Conservation (phyloP, 2,113 vertebrate genomes). For the Nothoprocta pentlandii region DNA sequence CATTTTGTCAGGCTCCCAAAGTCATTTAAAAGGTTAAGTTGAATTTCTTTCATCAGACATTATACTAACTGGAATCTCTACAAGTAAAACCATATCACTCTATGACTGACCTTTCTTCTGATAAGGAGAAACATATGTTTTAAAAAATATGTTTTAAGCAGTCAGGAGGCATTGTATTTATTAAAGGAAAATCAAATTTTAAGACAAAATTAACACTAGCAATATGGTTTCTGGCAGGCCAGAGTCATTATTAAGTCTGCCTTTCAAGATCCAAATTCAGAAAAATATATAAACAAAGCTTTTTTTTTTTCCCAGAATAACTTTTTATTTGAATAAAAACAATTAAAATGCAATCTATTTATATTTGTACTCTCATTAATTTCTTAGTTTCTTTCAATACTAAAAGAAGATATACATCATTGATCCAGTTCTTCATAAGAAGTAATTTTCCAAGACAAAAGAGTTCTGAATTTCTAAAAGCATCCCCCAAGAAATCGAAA, state of each 20-base stretch:
- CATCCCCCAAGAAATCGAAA: constrained; percentile 2
- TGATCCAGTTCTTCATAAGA: neutral
- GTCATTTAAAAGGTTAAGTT: constrained; percentile 11
- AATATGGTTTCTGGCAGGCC: neutral
- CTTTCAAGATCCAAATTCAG: neutral
- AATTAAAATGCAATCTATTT: neutral
- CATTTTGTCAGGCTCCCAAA: neutral
- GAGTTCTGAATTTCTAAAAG: neutral
- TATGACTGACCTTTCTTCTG: constrained; percentile 15
- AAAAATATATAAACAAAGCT: neutral
- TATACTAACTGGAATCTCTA: constrained; percentile 1
- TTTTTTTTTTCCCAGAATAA: neutral
- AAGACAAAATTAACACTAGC: neutral
- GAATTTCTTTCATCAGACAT: constrained; percentile 7
- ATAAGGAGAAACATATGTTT: neutral
- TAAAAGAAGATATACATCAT: neutral
- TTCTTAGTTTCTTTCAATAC: neutral
- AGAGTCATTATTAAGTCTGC: neutral
- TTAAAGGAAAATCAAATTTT: neutral
- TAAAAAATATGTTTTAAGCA: constrained; percentile 9
- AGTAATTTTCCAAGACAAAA: neutral
- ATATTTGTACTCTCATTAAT: neutral
- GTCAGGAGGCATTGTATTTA: neutral
- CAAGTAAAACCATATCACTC: neutral
- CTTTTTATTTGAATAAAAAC: neutral